Percentiles rank a stretch among this genome's conserved stretches.
Evolutionary conservation across 2,888 invertebrate species (phyloP).

Genomic region (Trichopoda pennipes): DNA sequence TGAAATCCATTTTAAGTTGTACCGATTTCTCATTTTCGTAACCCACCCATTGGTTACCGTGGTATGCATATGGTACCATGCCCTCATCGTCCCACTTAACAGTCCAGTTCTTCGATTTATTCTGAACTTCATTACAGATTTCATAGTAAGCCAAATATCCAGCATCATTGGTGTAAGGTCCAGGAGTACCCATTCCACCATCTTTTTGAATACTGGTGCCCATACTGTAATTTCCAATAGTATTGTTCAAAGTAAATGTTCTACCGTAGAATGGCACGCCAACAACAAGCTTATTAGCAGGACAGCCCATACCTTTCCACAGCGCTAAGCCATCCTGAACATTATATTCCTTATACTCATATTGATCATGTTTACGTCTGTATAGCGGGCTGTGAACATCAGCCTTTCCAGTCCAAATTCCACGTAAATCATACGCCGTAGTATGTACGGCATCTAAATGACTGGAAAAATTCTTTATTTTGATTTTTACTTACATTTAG

Average conservation of each 20-base stretch:
- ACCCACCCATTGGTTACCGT: constrained; percentile 94
- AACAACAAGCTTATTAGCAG: constrained; percentile 91
- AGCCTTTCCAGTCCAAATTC: constrained; percentile 95
- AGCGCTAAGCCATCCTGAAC: constrained; percentile 93
- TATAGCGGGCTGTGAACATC: constrained; percentile 94
- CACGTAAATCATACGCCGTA: constrained; percentile 92
- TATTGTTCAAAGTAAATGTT: constrained; percentile 89
- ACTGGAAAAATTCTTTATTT: constrained; percentile 1
- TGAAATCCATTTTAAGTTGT: constrained; percentile 94
- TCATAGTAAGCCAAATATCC: constrained; percentile 94
- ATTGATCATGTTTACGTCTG: constrained; percentile 92
- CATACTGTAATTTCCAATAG: constrained; percentile 90
- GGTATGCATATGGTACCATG: constrained; percentile 91
- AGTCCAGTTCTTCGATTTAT: constrained; percentile 88
- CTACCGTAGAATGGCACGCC: constrained; percentile 95
- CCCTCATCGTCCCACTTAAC: constrained; percentile 91
- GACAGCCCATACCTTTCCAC: constrained; percentile 95
- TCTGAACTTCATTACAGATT: constrained; percentile 89
- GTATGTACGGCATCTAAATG: constrained; percentile 90
- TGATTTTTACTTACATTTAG: not conserved
- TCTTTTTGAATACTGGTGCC: constrained; percentile 95
- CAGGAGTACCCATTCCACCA: constrained; percentile 92
- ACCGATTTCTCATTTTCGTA: constrained; percentile 87
- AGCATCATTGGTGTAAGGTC: constrained; percentile 91
- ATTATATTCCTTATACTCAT: constrained; percentile 93